These are phyloP conservation scores for Sisor rabdophorus DNA, from an alignment of 2,113 vertebrate species.

Conservation along the genomic window DNA sequence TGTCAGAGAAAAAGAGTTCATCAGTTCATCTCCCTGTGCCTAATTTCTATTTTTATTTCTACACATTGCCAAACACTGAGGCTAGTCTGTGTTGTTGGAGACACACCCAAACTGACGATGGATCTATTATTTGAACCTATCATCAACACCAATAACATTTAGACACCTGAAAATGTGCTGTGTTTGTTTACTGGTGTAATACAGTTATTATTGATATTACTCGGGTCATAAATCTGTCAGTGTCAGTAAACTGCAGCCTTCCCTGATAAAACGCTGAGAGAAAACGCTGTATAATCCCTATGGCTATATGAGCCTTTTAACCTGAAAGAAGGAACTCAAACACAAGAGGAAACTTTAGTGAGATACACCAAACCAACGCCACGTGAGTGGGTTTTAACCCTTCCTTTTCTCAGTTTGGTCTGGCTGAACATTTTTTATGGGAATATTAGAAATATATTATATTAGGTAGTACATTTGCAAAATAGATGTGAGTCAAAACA, in stretches of 20 bases:
- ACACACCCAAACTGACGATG: slow-evolving; percentile 24
- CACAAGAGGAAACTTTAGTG: not conserved
- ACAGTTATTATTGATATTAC: slow-evolving; percentile 22
- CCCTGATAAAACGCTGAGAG: not conserved
- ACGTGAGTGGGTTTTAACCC: not conserved
- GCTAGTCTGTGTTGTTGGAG: slow-evolving; percentile 3
- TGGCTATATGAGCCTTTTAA: not conserved
- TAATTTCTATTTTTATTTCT: slow-evolving; percentile 18
- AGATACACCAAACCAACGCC: not conserved
- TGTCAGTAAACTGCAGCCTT: slow-evolving; percentile 25
- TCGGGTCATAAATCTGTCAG: slow-evolving; percentile 3
- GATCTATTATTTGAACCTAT: not conserved
- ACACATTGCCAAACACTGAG: slow-evolving; percentile 11
- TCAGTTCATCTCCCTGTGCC: not conserved
- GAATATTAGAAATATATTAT: not conserved
- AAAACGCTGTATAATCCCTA: not conserved
- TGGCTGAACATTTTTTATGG: not conserved
- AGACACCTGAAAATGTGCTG: slow-evolving; percentile 8
- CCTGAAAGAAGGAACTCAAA: not conserved
- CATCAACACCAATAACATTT: slow-evolving; percentile 8
- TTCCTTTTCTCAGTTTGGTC: not conserved
- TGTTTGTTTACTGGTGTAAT: slow-evolving; percentile 21
- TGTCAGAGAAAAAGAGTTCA: not conserved
- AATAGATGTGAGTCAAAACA: not conserved
- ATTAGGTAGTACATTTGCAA: not conserved